Percentiles rank a stretch among this genome's conserved stretches.
phyloP scores from a whole-genome alignment of 2,113 vertebrate genomes.

The Cervus canadensis region DNA sequence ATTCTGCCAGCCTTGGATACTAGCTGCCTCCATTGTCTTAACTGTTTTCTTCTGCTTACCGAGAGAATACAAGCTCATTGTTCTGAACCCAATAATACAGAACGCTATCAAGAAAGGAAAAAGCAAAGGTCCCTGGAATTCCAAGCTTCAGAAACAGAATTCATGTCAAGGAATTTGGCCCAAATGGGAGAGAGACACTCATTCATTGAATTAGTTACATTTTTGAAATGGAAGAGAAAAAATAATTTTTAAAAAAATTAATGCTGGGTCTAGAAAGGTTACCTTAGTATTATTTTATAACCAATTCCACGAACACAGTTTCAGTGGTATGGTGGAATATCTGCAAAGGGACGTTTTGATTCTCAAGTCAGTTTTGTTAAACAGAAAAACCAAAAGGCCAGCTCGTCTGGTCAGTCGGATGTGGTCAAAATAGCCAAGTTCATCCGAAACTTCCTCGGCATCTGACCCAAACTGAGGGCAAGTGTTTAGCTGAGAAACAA shows the following conservation, averaged over 20 bases:
- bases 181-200: neutral
- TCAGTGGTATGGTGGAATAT: neutral
- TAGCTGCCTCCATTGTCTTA: neutral
- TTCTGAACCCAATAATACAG: neutral
- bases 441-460: neutral
- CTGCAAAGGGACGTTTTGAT: neutral
- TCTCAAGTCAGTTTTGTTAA: neutral
- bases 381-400: neutral
- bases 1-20: neutral
- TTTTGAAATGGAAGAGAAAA: conserved; percentile 3
- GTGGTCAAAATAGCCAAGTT: neutral
- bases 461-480: conserved; percentile 21
- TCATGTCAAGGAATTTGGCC: neutral
- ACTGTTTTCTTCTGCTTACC: neutral
- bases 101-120: neutral
- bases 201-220: neutral
- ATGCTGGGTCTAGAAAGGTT: neutral
- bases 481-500: conserved; percentile 52
- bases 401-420: neutral
- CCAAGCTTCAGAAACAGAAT: neutral
- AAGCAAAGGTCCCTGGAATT: neutral
- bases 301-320: neutral
- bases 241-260: neutral
- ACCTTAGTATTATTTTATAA: neutral
- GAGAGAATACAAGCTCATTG: neutral